These are phyloP conservation scores for Anguilla megastoma DNA, from an alignment of 2,797 vertebrate species.

Conservation along the genomic window DNA sequence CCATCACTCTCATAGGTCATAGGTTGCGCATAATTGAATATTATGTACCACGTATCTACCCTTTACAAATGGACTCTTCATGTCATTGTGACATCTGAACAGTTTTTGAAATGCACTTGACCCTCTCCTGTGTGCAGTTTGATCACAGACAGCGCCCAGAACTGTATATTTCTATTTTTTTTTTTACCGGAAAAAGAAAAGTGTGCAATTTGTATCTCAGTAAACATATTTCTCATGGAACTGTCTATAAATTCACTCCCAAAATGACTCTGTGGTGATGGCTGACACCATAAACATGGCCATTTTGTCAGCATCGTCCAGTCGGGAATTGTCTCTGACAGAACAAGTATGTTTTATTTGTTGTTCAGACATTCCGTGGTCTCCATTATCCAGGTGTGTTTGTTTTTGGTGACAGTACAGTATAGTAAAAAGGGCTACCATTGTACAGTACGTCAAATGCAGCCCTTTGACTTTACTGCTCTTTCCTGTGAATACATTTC, in stretches of 20 bases:
- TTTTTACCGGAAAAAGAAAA: neutral
- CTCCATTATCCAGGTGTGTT: neutral
- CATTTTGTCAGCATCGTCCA: neutral
- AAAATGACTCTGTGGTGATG: neutral
- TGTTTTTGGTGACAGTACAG: neutral
- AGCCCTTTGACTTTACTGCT: neutral
- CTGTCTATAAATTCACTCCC: constrained; percentile 20
- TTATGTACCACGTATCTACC: neutral
- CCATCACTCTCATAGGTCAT: neutral
- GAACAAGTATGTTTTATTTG: neutral
- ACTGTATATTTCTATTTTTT: neutral
- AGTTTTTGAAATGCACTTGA: neutral
- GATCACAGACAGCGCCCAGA: neutral
- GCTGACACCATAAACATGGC: neutral
- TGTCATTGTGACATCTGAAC: neutral
- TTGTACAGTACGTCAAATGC: neutral
- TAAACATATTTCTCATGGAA: constrained; percentile 20
- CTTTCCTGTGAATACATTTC: neutral
- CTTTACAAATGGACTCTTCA: neutral
- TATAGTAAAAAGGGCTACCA: neutral
- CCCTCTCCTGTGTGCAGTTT: neutral
- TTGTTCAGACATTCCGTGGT: neutral
- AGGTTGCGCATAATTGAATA: neutral
- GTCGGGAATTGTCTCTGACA: neutral
- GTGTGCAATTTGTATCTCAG: constrained; percentile 12